A percentile compares a stretch with the other conserved stretches of the same genome.
phyloP scores from a whole-genome alignment of 2,888 invertebrate genomes.

The Microchrysa polita region DNA sequence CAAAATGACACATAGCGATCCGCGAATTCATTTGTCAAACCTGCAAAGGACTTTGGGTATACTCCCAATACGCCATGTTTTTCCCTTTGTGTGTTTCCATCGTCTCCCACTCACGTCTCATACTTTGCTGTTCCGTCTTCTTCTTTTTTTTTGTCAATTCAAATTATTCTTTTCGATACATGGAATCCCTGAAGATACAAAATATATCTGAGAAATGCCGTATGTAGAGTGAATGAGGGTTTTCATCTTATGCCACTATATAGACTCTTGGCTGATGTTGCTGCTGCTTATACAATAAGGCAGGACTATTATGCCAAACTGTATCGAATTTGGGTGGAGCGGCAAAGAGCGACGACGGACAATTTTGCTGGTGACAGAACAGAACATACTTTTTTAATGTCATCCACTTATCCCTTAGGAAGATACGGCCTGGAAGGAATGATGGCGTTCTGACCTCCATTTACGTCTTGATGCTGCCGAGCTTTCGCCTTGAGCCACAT shows the following conservation, averaged over 20 bases:
- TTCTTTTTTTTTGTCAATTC: conserved; percentile 32
- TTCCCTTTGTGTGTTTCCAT: conserved; percentile 24
- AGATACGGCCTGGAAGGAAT: conserved; percentile 24
- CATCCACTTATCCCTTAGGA: conserved; percentile 11
- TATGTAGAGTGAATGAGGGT: conserved; percentile 24
- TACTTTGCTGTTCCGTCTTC: not conserved
- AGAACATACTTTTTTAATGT: conserved; percentile 22
- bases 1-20: conserved; percentile 45
- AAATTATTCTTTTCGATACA: conserved; percentile 48
- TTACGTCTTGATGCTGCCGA: too few relatives aligned
- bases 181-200: conserved; percentile 43
- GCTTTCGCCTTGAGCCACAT: not conserved
- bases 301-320: not conserved
- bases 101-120: conserved; percentile 11
- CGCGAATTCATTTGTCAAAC: conserved; percentile 50
- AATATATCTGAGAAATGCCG: conserved; percentile 14
- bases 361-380: conserved; percentile 38
- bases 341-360: not conserved
- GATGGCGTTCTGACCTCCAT: conserved; percentile 24
- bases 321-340: not conserved
- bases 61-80: not conserved
- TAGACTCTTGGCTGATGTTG: too few relatives aligned
- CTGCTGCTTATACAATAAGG: not conserved
- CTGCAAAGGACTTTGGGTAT: conserved; percentile 23
- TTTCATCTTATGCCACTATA: not conserved